Evolutionary conservation across 2,888 invertebrate species (phyloP).

Genomic region (Strigamia maritima): DNA sequence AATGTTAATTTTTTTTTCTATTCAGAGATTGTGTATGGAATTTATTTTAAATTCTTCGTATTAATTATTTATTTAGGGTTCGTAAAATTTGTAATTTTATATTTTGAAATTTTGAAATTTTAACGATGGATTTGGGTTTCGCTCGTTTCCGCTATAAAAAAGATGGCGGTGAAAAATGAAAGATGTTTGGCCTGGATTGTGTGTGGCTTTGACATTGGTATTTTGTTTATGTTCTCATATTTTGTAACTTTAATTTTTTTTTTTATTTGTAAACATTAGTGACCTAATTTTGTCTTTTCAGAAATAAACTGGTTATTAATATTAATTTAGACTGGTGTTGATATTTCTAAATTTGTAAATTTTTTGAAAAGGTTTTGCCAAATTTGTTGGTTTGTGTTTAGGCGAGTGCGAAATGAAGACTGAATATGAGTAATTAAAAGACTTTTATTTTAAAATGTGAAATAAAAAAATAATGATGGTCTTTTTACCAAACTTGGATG

Average conservation of each 20-base stretch:
- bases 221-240: not conserved
- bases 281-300: not conserved
- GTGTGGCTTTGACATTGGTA: not conserved
- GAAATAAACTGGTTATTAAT: conserved; percentile 8
- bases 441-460: not conserved
- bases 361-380: not conserved
- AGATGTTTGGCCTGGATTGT: not conserved
- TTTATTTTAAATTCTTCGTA: no score
- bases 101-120: no score
- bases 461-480: not conserved
- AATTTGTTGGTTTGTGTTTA: not conserved
- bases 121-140: no score
- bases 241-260: conserved; percentile 1
- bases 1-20: not conserved
- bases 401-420: not conserved
- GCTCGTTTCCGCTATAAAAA: no score
- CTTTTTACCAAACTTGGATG: not conserved
- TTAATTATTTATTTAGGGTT: no score
- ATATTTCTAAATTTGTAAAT: not conserved
- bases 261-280: not conserved
- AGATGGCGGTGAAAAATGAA: not conserved
- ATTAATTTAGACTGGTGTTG: not conserved
- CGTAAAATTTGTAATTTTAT: no score
- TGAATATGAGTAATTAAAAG: not conserved
- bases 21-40: no score